Base-by-base conservation (phyloP, 1,140 invertebrate genomes). In the Caerostris extrusa region DNA sequence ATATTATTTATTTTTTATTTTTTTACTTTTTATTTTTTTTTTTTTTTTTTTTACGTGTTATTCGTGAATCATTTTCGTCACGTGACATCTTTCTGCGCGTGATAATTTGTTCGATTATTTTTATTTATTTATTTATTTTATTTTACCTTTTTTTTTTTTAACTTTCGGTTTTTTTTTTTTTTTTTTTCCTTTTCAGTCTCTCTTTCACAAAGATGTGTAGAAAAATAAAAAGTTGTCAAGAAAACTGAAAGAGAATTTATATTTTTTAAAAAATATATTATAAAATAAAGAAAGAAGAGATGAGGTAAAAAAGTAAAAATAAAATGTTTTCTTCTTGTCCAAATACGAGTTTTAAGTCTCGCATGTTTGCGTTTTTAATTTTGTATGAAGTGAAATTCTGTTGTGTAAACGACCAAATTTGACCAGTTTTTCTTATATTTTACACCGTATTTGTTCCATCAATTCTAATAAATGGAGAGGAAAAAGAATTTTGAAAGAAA, bases 101-200 rank as follows among this genome's bases (percentile, higher is more conserved):
- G 77, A 91, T 91, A 91, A 91, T 91, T 91, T 91, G 90, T 91
- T 91, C 56, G 60, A 91, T 34, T 87, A 91, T 83, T 64, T 77
- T 34, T 34, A 34, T 34, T 34, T 34, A 34, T 34, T 34, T 34
- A 34, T 34, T 34, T 34, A 34, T 34, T 34, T 34, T 34, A 34
- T 34, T 53, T 77, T 34, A 12, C 81, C 6, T 34, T 5, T 77
- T 53, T 53, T 77, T 71, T 71, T 7, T 50, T 0, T 10, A 5
- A 50, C 8, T 50, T 3, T 10, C 3, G 3, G 12, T 77, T 5
- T 77, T 53, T 53, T 77, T 53, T 5, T 34, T 5, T 4, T 50
- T 77, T 34, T 34, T 10, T 77, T 53, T 50, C 50, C 10, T 14
- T 14, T 64, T 17, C 17, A 14, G 14, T 64, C 12, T 14, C 12